These are phyloP conservation scores for Nothocercus julius DNA, from an alignment of 2,113 vertebrate genomes.

Conservation along the genomic window DNA sequence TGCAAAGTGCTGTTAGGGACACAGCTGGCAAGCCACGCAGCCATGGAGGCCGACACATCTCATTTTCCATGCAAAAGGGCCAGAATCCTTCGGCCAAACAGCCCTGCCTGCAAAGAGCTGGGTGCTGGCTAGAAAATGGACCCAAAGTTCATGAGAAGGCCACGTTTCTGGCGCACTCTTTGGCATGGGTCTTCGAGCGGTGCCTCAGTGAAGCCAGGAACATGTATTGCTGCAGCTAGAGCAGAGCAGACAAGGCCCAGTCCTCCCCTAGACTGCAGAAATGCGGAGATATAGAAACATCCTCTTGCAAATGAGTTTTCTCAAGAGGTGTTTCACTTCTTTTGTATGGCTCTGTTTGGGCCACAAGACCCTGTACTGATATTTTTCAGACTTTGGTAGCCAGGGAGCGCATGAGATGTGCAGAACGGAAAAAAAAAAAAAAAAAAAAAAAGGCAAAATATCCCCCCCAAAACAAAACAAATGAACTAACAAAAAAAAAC, in stretches of 20 bases:
- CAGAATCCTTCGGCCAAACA: slow-evolving; percentile 38
- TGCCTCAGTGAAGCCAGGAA: slow-evolving; percentile 23
- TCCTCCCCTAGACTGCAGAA: background rate
- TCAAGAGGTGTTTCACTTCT: background rate
- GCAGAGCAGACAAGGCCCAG: background rate
- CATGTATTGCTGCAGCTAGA: background rate
- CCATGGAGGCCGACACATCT: background rate
- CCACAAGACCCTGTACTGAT: background rate
- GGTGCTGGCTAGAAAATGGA: background rate
- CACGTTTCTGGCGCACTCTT: background rate
- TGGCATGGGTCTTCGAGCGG: background rate
- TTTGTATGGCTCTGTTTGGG: background rate
- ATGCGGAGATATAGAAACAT: background rate
- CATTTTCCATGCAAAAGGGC: slow-evolving; percentile 39
- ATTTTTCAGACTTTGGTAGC: background rate
- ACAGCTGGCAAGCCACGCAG: background rate
- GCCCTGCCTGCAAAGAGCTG: slow-evolving; percentile 28
- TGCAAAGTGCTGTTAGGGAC: background rate
- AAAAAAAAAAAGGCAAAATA: too few relatives aligned
- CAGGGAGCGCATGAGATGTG: background rate
- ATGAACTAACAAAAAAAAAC: background rate
- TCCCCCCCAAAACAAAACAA: too few relatives aligned
- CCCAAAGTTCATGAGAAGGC: background rate
- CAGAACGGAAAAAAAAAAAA: background rate
- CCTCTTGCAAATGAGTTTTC: accelerated